These are phyloP conservation scores for Albula glossodonta DNA, from an alignment of 2,113 vertebrate species.

Conservation along the genomic window DNA sequence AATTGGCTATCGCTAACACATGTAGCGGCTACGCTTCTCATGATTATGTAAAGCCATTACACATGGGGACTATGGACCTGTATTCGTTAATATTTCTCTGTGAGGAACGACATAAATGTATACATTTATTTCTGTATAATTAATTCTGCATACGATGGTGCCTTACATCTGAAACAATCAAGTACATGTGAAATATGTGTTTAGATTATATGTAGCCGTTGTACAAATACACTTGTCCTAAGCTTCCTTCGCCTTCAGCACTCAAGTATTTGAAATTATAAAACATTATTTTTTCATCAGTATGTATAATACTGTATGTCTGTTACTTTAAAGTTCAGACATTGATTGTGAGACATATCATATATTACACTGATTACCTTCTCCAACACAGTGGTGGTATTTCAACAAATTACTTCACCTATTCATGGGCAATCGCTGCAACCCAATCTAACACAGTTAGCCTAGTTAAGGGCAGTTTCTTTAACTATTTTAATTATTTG, in stretches of 20 bases:
- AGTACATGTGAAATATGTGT: background rate
- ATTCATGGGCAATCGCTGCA: no score
- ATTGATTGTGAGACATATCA: background rate
- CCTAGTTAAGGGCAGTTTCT: no score
- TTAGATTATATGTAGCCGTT: no score
- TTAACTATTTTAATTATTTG: no score
- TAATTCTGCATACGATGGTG: background rate
- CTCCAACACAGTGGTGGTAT: background rate
- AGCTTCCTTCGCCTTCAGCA: background rate
- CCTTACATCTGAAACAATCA: conserved; percentile 2
- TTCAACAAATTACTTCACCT: background rate
- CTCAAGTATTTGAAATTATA: no score
- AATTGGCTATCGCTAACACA: background rate
- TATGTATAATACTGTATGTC: no score
- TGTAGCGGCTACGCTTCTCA: background rate
- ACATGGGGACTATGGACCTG: background rate
- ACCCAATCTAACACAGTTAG: no score
- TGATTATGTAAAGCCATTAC: background rate
- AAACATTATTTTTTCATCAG: no score
- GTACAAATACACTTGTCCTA: background rate
- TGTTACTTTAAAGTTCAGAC: background rate
- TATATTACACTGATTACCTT: background rate
- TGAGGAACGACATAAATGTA: background rate
- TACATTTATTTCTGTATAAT: background rate
- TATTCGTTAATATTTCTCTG: background rate